Evolutionary conservation across 1,140 invertebrate species (phyloP).

Genomic region (Lucilia sericata): DNA sequence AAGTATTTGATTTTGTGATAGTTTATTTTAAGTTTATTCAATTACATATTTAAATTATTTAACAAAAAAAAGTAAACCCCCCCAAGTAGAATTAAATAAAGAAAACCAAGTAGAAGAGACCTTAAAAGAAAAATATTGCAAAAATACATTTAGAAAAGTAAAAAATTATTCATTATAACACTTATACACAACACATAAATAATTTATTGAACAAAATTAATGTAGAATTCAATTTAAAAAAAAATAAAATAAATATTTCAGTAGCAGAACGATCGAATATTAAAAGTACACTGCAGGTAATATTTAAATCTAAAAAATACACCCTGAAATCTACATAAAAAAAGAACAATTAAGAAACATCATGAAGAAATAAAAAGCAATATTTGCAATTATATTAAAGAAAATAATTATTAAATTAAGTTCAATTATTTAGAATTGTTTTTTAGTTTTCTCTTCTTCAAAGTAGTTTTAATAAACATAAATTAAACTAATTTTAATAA

Average conservation of each 20-base stretch:
- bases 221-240: neutral
- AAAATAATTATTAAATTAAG: conserved; percentile 18
- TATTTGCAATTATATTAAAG: conserved; percentile 34
- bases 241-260: neutral
- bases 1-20: conserved; percentile 27
- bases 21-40: conserved; percentile 16
- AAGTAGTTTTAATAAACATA: conserved; percentile 17
- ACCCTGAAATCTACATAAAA: neutral
- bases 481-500: neutral
- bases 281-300: neutral
- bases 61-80: neutral
- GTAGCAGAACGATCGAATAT: neutral
- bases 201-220: neutral
- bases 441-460: neutral
- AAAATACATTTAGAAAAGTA: neutral
- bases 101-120: conserved; percentile 15
- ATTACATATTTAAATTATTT: neutral
- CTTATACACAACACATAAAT: too few species aligned
- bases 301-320: neutral
- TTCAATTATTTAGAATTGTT: conserved; percentile 13
- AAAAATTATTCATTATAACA: neutral
- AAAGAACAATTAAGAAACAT: neutral
- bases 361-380: conserved; percentile 10
- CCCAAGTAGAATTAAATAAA: conserved; percentile 3
- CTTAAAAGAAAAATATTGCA: neutral